These are phyloP conservation scores for Drosophila subsilvestris DNA, from an alignment of 2,888 invertebrate species.

Conservation along the genomic window DNA sequence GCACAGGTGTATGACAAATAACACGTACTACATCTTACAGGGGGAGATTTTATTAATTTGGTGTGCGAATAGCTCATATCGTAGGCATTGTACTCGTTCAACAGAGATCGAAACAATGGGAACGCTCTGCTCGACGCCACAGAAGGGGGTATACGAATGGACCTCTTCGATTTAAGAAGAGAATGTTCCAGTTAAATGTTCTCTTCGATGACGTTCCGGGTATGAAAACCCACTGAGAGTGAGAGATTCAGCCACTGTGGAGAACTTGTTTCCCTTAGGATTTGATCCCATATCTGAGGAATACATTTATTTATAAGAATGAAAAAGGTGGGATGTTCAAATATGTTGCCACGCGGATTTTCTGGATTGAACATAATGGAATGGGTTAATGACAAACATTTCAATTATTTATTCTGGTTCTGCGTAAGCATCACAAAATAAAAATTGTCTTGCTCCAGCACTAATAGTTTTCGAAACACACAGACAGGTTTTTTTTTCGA, in stretches of 20 bases:
- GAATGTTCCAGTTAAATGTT: too few species aligned
- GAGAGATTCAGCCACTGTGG: neutral
- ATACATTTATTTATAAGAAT: neutral
- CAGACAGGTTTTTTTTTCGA: too few species aligned
- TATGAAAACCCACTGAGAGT: neutral
- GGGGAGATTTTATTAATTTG: neutral
- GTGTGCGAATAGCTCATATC: neutral
- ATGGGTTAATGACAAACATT: neutral
- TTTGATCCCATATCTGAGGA: neutral
- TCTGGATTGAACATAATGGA: neutral
- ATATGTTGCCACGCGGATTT: neutral
- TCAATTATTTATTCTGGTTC: neutral
- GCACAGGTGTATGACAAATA: neutral
- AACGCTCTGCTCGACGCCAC: neutral
- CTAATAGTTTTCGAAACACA: too few species aligned
- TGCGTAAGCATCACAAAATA: too few species aligned
- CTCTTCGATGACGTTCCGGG: neutral
- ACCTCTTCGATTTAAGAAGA: neutral
- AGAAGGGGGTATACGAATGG: neutral
- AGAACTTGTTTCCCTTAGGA: neutral
- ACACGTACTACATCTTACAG: neutral
- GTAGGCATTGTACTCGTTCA: neutral
- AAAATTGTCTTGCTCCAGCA: too few species aligned
- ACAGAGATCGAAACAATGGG: neutral
- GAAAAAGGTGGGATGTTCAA: neutral